Evolutionary conservation across 2,888 invertebrate species (phyloP).

Genomic region (Zaprionus bogoriensis): DNA sequence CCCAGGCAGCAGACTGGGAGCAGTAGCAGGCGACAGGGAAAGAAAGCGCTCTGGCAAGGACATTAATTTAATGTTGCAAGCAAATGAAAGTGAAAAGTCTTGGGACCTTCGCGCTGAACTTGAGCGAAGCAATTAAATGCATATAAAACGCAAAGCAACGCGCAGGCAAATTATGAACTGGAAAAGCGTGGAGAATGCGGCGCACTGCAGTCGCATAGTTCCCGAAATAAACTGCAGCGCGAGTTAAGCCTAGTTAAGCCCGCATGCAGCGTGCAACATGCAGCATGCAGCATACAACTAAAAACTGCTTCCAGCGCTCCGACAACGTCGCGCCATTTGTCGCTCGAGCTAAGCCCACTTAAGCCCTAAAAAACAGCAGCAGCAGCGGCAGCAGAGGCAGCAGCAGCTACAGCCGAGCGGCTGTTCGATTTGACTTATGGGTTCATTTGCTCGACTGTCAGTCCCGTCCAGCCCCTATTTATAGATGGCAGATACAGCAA

Average conservation of each 20-base stretch:
- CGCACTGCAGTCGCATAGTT: conserved; percentile 3
- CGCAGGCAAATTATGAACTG: conserved; percentile 64
- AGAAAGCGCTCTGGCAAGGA: too few relatives aligned
- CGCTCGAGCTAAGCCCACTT: conserved; percentile 77
- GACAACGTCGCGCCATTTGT: conserved; percentile 72
- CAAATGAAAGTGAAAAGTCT: conserved; percentile 57
- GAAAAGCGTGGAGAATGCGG: background rate
- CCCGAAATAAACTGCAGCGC: conserved; percentile 60
- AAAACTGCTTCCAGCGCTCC: conserved; percentile 65
- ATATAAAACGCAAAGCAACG: conserved; percentile 51
- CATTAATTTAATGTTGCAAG: conserved; percentile 68
- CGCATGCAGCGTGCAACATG: conserved; percentile 48
- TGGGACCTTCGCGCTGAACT: conserved; percentile 41
- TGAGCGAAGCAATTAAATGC: conserved; percentile 57
- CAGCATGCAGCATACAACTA: conserved; percentile 56
- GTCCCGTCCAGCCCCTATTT: conserved; percentile 47
- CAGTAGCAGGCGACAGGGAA: conserved; percentile 22
- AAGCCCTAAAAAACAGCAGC: conserved; percentile 78
- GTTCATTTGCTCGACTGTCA: conserved; percentile 77
- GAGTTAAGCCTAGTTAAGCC: conserved; percentile 75
- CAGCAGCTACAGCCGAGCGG: conserved; percentile 36
- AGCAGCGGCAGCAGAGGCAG: conserved; percentile 4
- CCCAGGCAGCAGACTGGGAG: background rate
- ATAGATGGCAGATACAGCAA: conserved; percentile 35
- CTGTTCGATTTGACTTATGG: conserved; percentile 81